These are phyloP conservation scores for Amia ocellicauda DNA, from an alignment of 2,113 vertebrate genomes.

Conservation along the genomic window DNA sequence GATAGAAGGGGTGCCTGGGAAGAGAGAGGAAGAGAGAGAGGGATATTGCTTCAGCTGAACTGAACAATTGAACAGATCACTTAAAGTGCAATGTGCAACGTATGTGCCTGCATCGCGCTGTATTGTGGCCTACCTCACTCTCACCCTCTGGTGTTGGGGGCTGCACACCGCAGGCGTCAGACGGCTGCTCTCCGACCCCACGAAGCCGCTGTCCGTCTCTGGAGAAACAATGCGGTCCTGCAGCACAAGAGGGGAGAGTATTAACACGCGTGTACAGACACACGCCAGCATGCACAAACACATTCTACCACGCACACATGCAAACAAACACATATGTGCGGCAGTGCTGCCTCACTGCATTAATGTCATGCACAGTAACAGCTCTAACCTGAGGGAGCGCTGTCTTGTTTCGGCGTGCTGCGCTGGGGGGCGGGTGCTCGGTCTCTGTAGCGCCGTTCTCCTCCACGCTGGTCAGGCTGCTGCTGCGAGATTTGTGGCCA, in stretches of 20 bases:
- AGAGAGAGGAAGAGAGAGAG: constrained; percentile 4
- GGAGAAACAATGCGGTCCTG: constrained; percentile 86
- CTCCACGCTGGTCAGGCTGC: constrained; percentile 59
- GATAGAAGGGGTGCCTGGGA: constrained; percentile 23
- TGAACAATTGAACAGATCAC: no score
- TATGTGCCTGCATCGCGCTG: no score
- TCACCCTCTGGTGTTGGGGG: constrained; percentile 58
- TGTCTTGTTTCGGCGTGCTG: constrained; percentile 17
- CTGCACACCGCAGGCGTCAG: constrained; percentile 63
- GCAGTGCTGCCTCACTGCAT: no score
- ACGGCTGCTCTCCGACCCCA: constrained; percentile 82
- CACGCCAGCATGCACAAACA: no score
- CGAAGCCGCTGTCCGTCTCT: constrained; percentile 89
- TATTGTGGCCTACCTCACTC: constrained; percentile 67
- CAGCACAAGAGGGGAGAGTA: not conserved
- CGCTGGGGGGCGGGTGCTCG: constrained; percentile 40
- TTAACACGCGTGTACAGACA: no score
- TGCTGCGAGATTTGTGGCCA: constrained; percentile 23
- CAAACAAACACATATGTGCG: no score
- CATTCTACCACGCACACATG: no score
- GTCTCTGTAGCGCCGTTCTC: constrained; percentile 31
- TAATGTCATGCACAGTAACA: not conserved
- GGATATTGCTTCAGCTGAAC: no score
- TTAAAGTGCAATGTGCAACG: no score
- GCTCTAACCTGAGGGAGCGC: constrained; percentile 48